Evolutionary conservation across 2,113 vertebrate genomes (phyloP).

Genomic region (Arizona elegans): DNA sequence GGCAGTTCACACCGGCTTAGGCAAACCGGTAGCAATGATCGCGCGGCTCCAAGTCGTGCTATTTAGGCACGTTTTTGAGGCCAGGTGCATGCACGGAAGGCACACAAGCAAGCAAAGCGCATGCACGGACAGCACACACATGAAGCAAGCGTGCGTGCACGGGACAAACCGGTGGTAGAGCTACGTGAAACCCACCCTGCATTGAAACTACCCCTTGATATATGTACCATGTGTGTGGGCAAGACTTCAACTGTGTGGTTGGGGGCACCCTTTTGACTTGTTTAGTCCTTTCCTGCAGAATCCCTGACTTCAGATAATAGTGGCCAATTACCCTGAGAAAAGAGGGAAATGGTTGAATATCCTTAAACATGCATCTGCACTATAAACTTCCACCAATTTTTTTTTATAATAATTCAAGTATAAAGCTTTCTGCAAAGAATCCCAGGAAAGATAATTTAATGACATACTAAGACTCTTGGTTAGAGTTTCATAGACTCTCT

Average conservation of each 20-base stretch:
- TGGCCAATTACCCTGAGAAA: neutral
- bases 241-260: neutral
- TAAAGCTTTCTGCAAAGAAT: neutral
- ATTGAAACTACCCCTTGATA: too few species aligned
- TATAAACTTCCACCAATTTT: neutral
- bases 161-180: too few species aligned
- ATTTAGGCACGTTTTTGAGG: too few species aligned
- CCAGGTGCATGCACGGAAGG: too few species aligned
- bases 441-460: neutral
- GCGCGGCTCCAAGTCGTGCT: too few species aligned
- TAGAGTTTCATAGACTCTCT: neutral
- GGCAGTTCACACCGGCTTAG: too few species aligned
- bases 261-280: neutral
- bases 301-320: neutral
- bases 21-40: too few species aligned
- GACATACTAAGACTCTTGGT: neutral
- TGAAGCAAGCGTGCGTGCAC: too few species aligned
- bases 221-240: neutral
- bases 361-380: neutral
- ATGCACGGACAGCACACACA: too few species aligned
- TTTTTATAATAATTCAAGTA: neutral
- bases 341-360: neutral
- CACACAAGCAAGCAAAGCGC: too few species aligned
- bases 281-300: neutral
- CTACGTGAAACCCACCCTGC: too few species aligned